Evolutionary conservation across 2,113 vertebrate genomes (phyloP).

Genomic region (Platichthys stellatus): DNA sequence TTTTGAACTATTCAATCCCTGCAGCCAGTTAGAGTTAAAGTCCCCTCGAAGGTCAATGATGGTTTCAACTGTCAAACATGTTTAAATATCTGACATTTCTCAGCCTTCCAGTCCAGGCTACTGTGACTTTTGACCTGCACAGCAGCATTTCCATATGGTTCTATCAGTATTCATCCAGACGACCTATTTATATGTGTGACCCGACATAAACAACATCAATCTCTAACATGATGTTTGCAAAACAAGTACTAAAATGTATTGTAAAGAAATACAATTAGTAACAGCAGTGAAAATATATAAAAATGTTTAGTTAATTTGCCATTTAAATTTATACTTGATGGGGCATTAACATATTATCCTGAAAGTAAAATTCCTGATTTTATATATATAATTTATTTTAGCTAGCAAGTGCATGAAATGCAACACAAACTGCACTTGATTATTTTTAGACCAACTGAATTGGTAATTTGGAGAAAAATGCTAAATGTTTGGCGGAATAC

Average conservation of each 20-base stretch:
- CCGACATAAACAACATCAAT: neutral
- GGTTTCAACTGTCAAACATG: slow-evolving; percentile 78
- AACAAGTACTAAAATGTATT: neutral
- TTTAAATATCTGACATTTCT: slow-evolving; percentile 69
- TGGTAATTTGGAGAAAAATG: no score
- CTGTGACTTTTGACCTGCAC: slow-evolving; percentile 60
- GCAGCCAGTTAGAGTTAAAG: slow-evolving; percentile 76
- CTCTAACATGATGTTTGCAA: neutral
- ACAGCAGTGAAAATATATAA: no score
- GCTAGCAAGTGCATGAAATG: neutral
- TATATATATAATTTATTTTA: neutral
- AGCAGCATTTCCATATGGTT: slow-evolving; percentile 56
- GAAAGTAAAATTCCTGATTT: neutral
- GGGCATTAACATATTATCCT: neutral
- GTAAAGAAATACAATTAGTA: neutral
- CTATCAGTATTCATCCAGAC: slow-evolving; percentile 53
- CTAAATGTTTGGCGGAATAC: no score
- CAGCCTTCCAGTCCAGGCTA: slow-evolving; percentile 52
- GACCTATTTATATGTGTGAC: slow-evolving; percentile 24
- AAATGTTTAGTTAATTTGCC: neutral
- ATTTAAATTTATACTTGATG: neutral
- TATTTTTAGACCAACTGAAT: neutral
- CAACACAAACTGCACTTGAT: neutral
- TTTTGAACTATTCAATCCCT: slow-evolving; percentile 78
- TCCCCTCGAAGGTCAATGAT: slow-evolving; percentile 79